Percentiles rank a stretch among this genome's conserved stretches.
Evolutionary conservation across 2,113 vertebrate genomes (phyloP).

Genomic region (Sarotherodon lohbergeri): DNA sequence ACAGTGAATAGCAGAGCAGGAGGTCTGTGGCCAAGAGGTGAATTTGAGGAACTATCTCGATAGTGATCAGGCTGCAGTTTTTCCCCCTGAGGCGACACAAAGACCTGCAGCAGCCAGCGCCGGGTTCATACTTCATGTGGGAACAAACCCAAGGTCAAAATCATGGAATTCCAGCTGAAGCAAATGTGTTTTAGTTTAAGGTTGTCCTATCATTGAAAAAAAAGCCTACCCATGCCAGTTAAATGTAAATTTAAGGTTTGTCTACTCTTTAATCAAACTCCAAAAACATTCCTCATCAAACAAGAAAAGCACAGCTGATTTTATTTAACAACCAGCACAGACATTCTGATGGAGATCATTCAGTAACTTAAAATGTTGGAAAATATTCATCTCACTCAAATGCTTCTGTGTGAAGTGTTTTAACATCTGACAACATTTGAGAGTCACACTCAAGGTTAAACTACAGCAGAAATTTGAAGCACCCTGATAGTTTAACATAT

Average conservation of each 20-base stretch:
- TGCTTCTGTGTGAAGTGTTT: neutral
- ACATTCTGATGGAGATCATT: neutral
- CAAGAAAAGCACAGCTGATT: neutral
- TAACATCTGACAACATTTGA: neutral
- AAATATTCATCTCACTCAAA: neutral
- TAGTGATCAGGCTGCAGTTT: conserved; percentile 46
- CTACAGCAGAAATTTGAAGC: neutral
- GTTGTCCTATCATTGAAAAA: neutral
- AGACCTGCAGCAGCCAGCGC: neutral
- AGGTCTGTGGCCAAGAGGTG: neutral
- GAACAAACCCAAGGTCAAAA: neutral
- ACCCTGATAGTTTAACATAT: neutral
- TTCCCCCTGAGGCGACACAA: neutral
- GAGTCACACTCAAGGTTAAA: neutral
- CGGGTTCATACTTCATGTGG: neutral
- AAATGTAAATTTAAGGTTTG: neutral
- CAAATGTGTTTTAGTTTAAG: neutral
- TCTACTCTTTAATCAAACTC: neutral
- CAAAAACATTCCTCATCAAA: neutral
- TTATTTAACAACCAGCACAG: neutral
- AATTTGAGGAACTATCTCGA: neutral
- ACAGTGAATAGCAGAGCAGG: conserved; percentile 8
- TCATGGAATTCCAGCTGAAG: neutral
- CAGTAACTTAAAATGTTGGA: neutral
- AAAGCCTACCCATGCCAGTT: neutral